Base-by-base conservation (phyloP, 2,888 invertebrate genomes). In the Ophraella communa region DNA sequence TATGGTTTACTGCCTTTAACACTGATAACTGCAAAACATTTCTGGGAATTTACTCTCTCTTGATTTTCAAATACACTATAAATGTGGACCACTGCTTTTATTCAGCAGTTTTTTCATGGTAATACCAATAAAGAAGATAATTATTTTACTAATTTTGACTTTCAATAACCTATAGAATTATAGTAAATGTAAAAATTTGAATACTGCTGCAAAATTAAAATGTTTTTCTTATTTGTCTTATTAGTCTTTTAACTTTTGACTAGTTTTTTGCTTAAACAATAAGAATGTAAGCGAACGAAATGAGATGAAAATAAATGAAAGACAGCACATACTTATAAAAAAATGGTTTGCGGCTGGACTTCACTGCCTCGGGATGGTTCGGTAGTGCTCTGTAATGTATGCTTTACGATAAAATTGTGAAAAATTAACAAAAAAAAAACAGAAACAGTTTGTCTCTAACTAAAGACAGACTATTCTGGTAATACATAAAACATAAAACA, bases 311-410 rank as follows among this genome's bases (percentile, higher is more conserved):
- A 73, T 73, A 71, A 74, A 72, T 73, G 71, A 72, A 69, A 71
- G 73, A 77, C 76, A 72, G 75, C 75, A 79, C 79, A 80, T 80
- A 80, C 80, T 79, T 79, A 75, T 71, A 70, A 70, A 67, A n/a
- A 73, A 75, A 73, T 73, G 74, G 76, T 74, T 73, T 73, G 73
- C 71, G 69, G 71, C 71, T 69, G 72, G 72, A 71, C 75, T 70
- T 79, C 78, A 80, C 74, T 78, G 78, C 74, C 74, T 78, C 73
- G 79, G 77, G 68, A 75, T 71, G 71, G 75, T 75, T 68, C 79
- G 78, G 79, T 77, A 77, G 78, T 80, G 78, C 78, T 81, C 82
- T 82, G 82, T 79, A 82, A 82, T 77, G 79, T 78, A 80, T 75
- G 79, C 77, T 78, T 76, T 77, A 70, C 78, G 78, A 77, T 78